Evolutionary conservation across 2,113 vertebrate genomes (phyloP).

Genomic region (Trachemys scripta): DNA sequence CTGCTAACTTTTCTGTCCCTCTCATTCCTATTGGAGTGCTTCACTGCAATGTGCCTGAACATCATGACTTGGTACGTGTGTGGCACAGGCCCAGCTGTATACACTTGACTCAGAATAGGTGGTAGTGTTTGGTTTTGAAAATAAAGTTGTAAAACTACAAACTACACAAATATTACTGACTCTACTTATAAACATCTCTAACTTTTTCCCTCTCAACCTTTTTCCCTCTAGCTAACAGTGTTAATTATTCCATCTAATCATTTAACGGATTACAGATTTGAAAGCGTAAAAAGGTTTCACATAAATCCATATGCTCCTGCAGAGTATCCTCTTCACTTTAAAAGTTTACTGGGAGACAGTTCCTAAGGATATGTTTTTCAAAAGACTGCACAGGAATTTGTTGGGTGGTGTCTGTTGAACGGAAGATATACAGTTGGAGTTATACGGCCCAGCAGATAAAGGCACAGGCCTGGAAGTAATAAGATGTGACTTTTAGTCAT

Average conservation of each 20-base stretch:
- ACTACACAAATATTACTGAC: neutral
- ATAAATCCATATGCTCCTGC: neutral
- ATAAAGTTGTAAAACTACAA: neutral
- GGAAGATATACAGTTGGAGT: neutral
- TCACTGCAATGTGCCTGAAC: conserved; percentile 85
- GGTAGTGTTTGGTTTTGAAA: neutral
- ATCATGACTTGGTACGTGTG: conserved; percentile 83
- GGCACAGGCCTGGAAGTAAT: neutral
- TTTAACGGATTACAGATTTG: neutral
- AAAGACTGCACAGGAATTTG: neutral
- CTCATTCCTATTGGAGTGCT: conserved; percentile 81
- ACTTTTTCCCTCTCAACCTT: neutral
- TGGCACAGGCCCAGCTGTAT: neutral
- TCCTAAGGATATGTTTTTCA: neutral
- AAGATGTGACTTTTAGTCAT: neutral
- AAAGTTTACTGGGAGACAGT: neutral
- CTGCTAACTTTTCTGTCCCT: conserved; percentile 76
- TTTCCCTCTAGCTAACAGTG: neutral
- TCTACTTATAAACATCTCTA: neutral
- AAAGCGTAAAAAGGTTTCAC: neutral
- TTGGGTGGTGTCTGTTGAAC: neutral
- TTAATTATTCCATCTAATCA: neutral
- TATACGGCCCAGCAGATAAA: neutral
- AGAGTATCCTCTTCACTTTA: neutral
- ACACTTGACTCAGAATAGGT: neutral